These are phyloP conservation scores for Tortrix viridana DNA, from an alignment of 2,888 invertebrate species.

Conservation along the genomic window DNA sequence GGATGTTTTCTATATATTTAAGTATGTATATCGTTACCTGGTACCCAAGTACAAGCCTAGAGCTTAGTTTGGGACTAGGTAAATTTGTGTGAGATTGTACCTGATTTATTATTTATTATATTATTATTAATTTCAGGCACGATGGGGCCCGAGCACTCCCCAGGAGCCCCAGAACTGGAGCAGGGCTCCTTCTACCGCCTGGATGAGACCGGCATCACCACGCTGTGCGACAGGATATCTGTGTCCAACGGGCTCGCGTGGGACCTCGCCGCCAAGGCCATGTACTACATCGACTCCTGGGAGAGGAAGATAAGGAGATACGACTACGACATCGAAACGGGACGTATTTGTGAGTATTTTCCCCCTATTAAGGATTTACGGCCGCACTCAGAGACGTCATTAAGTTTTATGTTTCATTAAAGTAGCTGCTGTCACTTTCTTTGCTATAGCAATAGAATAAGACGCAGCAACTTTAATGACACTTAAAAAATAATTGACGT, in stretches of 20 bases:
- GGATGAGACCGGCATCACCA: conserved; percentile 55
- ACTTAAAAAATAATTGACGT: too few species aligned
- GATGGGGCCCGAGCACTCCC: conserved; percentile 78
- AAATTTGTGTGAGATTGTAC: too few species aligned
- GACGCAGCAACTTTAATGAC: too few species aligned
- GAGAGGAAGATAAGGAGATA: conserved; percentile 87
- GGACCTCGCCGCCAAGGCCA: conserved; percentile 86
- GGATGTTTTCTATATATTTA: too few species aligned
- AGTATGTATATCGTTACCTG: too few species aligned
- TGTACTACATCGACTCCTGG: conserved; percentile 90
- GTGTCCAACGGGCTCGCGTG: conserved; percentile 92
- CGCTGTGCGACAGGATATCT: conserved; percentile 64
- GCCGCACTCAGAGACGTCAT: too few species aligned
- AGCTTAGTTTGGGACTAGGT: too few species aligned
- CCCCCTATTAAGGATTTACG: not conserved
- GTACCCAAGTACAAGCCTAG: too few species aligned
- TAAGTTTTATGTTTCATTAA: too few species aligned
- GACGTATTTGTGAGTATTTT: conserved; percentile 83
- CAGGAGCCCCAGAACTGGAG: conserved; percentile 63
- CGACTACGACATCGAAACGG: conserved; percentile 88
- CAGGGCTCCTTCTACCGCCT: conserved; percentile 77
- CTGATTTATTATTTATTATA: too few species aligned
- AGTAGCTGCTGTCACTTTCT: too few species aligned
- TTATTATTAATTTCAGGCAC: conserved; percentile 74
- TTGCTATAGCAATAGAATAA: too few species aligned